Evolutionary conservation across 2,888 invertebrate genomes (phyloP).

Genomic region (Plemyria rubiginata): DNA sequence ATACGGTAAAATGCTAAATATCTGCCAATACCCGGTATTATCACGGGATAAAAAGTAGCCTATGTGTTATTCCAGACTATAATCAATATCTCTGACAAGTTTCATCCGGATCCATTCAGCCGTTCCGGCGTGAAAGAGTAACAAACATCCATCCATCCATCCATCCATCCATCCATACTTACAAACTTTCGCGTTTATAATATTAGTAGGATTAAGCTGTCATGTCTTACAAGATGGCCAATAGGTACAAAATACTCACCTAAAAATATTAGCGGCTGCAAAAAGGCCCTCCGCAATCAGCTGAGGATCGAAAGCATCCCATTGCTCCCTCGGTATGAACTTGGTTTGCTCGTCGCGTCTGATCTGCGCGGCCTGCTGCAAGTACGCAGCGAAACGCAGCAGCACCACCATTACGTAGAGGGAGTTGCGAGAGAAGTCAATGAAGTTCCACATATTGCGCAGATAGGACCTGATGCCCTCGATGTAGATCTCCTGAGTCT

Average conservation of each 20-base stretch:
- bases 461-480: constrained; percentile 95
- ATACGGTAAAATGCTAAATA: too few relatives aligned
- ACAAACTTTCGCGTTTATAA: too few relatives aligned
- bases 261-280: constrained; percentile 97
- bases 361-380: constrained; percentile 90
- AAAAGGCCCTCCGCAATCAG: constrained; percentile 96
- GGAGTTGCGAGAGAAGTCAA: constrained; percentile 96
- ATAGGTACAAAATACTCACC: constrained; percentile 82
- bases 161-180: too few relatives aligned
- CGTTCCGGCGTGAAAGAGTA: too few relatives aligned
- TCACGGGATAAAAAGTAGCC: too few relatives aligned
- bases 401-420: constrained; percentile 91
- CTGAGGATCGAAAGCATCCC: constrained; percentile 97
- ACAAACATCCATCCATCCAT: too few relatives aligned
- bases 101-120: too few relatives aligned
- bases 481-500: constrained; percentile 95
- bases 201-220: too few relatives aligned
- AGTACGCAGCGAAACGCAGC: constrained; percentile 88
- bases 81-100: too few relatives aligned
- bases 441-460: constrained; percentile 98
- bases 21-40: too few relatives aligned
- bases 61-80: too few relatives aligned
- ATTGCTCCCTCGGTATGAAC: constrained; percentile 92
- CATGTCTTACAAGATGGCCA: too few relatives aligned
- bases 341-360: constrained; percentile 87